These are phyloP conservation scores for Eugnorisma glareosa DNA, from an alignment of 2,888 invertebrate species.

Conservation along the genomic window DNA sequence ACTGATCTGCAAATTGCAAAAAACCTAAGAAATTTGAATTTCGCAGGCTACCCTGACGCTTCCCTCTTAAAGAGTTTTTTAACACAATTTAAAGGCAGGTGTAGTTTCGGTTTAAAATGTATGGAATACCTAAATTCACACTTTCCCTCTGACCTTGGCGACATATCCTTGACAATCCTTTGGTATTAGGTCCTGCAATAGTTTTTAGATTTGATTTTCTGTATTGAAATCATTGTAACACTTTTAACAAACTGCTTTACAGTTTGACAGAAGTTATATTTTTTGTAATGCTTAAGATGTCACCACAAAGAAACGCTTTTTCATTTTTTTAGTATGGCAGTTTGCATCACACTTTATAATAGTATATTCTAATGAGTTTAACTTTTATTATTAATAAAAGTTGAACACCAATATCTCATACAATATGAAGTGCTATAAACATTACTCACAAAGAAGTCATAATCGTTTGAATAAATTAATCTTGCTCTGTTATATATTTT, in stretches of 20 bases:
- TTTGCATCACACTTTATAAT: background rate
- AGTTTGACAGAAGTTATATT: too few relatives aligned
- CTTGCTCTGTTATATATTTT: slow-evolving; percentile 32
- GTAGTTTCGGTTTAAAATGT: background rate
- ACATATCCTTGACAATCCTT: background rate
- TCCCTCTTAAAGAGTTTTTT: background rate
- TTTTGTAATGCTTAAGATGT: too few relatives aligned
- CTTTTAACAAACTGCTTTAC: too few relatives aligned
- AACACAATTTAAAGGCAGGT: background rate
- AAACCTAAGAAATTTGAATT: too few relatives aligned
- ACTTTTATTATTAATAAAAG: background rate
- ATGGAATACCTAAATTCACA: background rate
- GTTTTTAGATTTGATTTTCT: background rate
- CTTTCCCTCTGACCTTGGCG: background rate
- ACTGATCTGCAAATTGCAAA: too few relatives aligned
- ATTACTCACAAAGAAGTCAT: slow-evolving; percentile 27
- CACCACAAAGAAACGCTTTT: too few relatives aligned
- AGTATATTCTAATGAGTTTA: background rate
- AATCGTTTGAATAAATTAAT: slow-evolving; percentile 38
- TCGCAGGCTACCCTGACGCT: too few relatives aligned
- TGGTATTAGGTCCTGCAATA: background rate
- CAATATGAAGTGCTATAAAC: slow-evolving; percentile 9
- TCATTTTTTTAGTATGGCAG: background rate
- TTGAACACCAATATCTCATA: background rate
- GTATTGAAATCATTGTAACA: background rate